phyloP scores from a whole-genome alignment of 2,797 vertebrate genomes.

The Syngnathus rostellatus region DNA sequence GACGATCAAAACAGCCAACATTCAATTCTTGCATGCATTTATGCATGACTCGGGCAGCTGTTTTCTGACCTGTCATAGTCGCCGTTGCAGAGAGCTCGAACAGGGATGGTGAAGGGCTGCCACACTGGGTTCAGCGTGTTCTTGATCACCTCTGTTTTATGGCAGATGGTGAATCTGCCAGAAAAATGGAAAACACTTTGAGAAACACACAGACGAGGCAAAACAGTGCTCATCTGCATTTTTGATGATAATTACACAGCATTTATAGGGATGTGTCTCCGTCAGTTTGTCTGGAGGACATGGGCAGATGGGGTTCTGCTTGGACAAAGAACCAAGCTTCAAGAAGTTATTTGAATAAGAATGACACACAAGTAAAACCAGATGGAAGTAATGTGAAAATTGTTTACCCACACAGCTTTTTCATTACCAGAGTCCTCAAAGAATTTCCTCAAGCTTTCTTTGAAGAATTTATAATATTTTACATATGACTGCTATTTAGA shows the following conservation, averaged over 20 bases:
- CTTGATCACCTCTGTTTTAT: conserved; percentile 96
- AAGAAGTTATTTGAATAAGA: background rate
- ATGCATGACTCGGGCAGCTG: background rate
- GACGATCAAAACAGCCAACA: background rate
- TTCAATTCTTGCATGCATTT: conserved; percentile 4
- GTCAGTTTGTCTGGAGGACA: conserved; percentile 18
- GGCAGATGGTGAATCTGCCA: conserved; percentile 94
- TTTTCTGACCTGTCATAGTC: conserved; percentile 88
- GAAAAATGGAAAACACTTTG: conserved; percentile 5
- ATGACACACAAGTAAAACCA: background rate
- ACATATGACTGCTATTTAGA: background rate
- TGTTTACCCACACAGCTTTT: background rate
- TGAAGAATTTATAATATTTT: background rate
- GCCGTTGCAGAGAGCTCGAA: conserved; percentile 90
- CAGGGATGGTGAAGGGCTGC: conserved; percentile 94
- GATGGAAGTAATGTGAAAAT: background rate
- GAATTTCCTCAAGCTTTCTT: background rate
- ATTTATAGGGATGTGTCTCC: background rate
- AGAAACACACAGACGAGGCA: background rate
- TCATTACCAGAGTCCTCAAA: no score
- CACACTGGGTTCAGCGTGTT: conserved; percentile 93
- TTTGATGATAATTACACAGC: conserved; percentile 3
- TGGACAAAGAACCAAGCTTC: conserved; percentile 6
- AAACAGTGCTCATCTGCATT: conserved; percentile 12
- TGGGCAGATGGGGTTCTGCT: conserved; percentile 21